Evolutionary conservation across 1,140 invertebrate genomes (phyloP), one percentile per base, ranked within the genome.

Genomic region (Pantala flavescens): DNA sequence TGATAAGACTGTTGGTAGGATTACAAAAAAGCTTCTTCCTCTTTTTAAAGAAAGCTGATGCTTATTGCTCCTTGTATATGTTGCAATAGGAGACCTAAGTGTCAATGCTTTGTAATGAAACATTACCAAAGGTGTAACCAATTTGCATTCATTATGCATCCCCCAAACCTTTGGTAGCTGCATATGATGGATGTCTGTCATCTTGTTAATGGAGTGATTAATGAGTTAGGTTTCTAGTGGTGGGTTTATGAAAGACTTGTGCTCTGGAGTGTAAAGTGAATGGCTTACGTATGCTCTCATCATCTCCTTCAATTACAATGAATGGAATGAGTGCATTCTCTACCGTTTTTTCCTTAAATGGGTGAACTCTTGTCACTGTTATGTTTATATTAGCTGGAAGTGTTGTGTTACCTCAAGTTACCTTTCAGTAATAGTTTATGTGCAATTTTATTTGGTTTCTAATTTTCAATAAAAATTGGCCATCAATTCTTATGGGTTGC

Each of bases 361-460:
- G 49, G 49, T 14, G 49, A 63, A 63, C 14, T 63, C 49, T 19
- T 21, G n/a, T 63, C 49, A 63, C 49, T 63, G 49, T 63, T 16
- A 19, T 63, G 49, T 63, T 63, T 63, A 63, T 19, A 63, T 63
- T 63, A 63, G 49, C 49, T 63, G 14, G 49, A 63, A 63, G n/a
- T 14, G n/a, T 63, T 63, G n/a, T 63, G 49, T 63, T 63, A 63
- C 49, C 49, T 63, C 49, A 63, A 63, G 49, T 63, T 63, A 63
- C 49, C 49, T 63, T 63, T 21, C 49, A 63, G 16, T 16, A 19
- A 63, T 63, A 19, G 49, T 21, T 63, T 63, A 19, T 19, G n/a
- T 63, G 49, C 49, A 63, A 63, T 63, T 63, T 63, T 63, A 21
- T 63, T 63, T 16, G 49, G n/a, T 63, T 63, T 63, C 49, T 63